Evolutionary conservation across 2,797 vertebrate species (phyloP).

Genomic region (Arrhamphus sclerolepis): DNA sequence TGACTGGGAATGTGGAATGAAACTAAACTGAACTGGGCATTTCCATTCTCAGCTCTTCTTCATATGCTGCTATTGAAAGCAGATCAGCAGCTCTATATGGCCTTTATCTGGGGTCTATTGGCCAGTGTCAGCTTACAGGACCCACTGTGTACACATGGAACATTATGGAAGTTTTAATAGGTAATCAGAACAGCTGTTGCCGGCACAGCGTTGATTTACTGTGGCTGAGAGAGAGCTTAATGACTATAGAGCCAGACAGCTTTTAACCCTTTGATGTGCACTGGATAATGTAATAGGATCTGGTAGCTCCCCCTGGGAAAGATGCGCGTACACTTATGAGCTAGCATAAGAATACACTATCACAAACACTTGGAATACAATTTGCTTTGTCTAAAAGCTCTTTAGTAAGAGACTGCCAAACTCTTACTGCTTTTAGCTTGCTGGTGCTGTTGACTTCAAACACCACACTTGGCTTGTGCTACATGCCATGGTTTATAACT

Average conservation of each 20-base stretch:
- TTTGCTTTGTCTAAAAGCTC: constrained; percentile 51
- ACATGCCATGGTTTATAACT: constrained; percentile 33
- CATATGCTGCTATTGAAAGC: constrained; percentile 49
- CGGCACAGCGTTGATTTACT: constrained; percentile 79
- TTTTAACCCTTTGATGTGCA: constrained; percentile 81
- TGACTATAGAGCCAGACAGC: constrained; percentile 77
- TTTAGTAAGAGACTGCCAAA: constrained; percentile 29
- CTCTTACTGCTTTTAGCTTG: constrained; percentile 9
- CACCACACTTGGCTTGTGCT: constrained; percentile 39
- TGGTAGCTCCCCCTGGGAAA: constrained; percentile 66
- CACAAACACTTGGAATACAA: constrained; percentile 50
- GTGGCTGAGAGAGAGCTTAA: constrained; percentile 78
- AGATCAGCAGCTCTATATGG: constrained; percentile 59
- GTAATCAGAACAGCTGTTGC: constrained; percentile 80
- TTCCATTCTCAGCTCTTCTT: constrained; percentile 44
- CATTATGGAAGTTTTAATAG: constrained; percentile 78
- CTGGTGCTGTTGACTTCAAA: constrained; percentile 38
- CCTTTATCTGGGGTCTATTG: constrained; percentile 63
- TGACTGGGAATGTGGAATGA: too few species aligned
- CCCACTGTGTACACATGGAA: constrained; percentile 65
- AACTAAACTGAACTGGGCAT: too few species aligned
- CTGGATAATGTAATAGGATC: constrained; percentile 77
- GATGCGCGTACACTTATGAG: constrained; percentile 48
- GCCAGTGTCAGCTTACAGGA: constrained; percentile 72
- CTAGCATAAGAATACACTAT: constrained; percentile 47